These are phyloP conservation scores for Galemys pyrenaicus DNA, from an alignment of 2,113 vertebrate species.

Conservation along the genomic window DNA sequence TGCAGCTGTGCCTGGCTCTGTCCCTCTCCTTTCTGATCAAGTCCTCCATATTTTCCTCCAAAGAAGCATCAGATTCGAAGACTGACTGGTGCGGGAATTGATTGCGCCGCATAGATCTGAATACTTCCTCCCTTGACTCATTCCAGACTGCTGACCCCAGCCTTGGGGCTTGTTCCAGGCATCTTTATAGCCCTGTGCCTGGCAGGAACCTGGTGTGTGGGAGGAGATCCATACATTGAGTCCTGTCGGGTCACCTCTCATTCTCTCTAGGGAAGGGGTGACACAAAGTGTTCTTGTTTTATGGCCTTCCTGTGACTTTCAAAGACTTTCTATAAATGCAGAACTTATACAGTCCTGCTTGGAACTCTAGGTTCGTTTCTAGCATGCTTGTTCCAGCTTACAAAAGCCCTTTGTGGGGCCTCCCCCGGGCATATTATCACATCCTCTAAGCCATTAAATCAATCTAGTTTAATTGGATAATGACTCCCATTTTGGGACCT, in stretches of 20 bases:
- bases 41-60: constrained; percentile 96
- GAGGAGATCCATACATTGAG: background rate
- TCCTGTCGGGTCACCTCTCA: background rate
- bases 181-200: background rate
- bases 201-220: background rate
- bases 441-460: background rate
- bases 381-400: background rate
- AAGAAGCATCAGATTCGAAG: constrained; percentile 96
- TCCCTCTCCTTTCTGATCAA: constrained; percentile 94
- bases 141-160: constrained; percentile 97
- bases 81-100: constrained; percentile 97
- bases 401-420: constrained; percentile 13
- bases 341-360: background rate
- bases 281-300: background rate
- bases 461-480: constrained; percentile 33
- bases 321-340: background rate
- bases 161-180: constrained; percentile 58
- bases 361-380: background rate
- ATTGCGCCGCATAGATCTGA: constrained; percentile 95
- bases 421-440: background rate
- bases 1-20: constrained; percentile 93
- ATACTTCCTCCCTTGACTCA: constrained; percentile 94
- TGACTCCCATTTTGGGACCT: background rate
- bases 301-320: background rate
- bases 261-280: background rate